Percentiles rank a stretch among this genome's conserved stretches.
Evolutionary conservation across 2,113 vertebrate species (phyloP).

Genomic region (Indicator indicator): DNA sequence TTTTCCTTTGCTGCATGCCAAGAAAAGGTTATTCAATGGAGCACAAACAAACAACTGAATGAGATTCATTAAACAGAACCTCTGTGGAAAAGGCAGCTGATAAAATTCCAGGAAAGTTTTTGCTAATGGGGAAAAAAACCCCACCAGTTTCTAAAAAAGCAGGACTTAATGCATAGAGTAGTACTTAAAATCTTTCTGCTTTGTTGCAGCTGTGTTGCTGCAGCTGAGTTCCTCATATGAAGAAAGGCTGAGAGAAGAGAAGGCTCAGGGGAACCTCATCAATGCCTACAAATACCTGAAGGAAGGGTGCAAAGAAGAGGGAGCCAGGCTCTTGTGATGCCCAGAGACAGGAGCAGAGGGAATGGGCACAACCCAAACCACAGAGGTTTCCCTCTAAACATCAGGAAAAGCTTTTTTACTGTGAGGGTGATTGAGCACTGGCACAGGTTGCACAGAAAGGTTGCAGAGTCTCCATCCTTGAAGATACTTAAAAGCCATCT

Average conservation of each 20-base stretch:
- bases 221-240: neutral
- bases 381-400: neutral
- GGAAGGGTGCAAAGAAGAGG: neutral
- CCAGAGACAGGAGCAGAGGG: neutral
- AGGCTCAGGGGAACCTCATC: neutral
- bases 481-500: neutral
- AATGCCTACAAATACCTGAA: neutral
- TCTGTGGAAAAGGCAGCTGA: neutral
- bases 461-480: neutral
- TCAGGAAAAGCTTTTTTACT: neutral
- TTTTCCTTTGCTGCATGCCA: slow-evolving; percentile 3
- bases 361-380: neutral
- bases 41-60: slow-evolving; percentile 14
- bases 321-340: neutral
- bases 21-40: slow-evolving; percentile 1
- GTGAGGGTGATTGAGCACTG: neutral
- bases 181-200: neutral
- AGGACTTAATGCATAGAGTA: neutral
- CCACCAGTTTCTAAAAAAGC: neutral
- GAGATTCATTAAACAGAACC: slow-evolving; percentile 12
- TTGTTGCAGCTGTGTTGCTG: neutral
- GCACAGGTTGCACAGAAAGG: neutral
- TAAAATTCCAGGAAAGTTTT: neutral
- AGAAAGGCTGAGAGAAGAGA: neutral
- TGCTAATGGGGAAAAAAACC: neutral